Conservation (phyloP, 2,888 invertebrate genomes). For the Caradrina clavipalpis region DNA sequence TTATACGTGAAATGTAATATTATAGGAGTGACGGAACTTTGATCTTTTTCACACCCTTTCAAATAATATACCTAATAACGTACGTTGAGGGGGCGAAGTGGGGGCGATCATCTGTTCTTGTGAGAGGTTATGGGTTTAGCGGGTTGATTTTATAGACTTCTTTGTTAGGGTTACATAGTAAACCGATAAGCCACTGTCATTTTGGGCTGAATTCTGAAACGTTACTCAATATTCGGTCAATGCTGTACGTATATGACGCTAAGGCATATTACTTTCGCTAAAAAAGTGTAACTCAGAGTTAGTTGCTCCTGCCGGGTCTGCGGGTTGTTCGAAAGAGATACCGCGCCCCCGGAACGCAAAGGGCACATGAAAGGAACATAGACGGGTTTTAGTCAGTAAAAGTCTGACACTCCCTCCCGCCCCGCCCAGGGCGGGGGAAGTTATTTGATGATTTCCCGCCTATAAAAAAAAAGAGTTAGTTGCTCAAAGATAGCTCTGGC, state of each 20-base stretch:
- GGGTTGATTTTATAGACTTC: constrained; percentile 44
- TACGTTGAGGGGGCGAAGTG: constrained; percentile 21
- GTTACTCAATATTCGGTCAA: background rate
- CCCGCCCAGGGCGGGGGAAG: too few relatives aligned
- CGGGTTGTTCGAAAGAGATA: too few relatives aligned
- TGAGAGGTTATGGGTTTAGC: constrained; percentile 37
- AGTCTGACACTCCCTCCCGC: too few relatives aligned
- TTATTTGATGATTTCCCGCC: too few relatives aligned
- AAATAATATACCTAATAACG: constrained; percentile 42
- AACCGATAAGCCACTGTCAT: constrained; percentile 17
- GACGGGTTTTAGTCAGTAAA: too few relatives aligned
- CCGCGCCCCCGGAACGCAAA: too few relatives aligned
- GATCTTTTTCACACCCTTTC: constrained; percentile 59
- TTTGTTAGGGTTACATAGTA: constrained; percentile 18
- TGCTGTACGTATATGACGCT: background rate
- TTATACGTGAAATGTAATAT: constrained; percentile 66
- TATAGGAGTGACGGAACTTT: constrained; percentile 54
- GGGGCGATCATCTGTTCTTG: constrained; percentile 40
- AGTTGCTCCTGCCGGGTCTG: too few relatives aligned
- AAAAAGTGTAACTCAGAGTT: too few relatives aligned
- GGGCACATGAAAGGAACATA: too few relatives aligned
- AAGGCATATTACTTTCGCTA: background rate
- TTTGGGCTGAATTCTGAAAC: background rate
- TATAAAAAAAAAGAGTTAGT: too few relatives aligned
- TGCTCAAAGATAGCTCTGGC: too few relatives aligned